These are phyloP conservation scores for Gymnoscopelus braueri DNA, from an alignment of 2,797 vertebrate genomes.

Conservation along the genomic window DNA sequence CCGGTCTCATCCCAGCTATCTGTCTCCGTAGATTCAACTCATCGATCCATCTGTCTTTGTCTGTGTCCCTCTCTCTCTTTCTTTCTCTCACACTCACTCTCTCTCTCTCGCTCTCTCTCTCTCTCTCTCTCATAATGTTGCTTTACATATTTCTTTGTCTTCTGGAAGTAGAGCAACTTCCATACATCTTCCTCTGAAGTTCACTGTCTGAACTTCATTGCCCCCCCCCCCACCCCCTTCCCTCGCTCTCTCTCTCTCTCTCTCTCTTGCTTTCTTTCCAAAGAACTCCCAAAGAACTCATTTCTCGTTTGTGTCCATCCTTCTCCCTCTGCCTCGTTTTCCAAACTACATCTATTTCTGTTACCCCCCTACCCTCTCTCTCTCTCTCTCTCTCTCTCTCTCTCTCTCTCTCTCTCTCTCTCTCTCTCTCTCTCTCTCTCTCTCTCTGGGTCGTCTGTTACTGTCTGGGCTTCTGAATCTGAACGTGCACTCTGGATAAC, in stretches of 20 bases:
- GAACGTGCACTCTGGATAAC: slow-evolving; percentile 85
- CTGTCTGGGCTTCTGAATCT: slow-evolving; percentile 78
- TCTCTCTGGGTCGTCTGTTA: slow-evolving; percentile 67
- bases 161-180: slow-evolving; percentile 15
- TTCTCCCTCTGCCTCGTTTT: slow-evolving; percentile 25
- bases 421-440: slow-evolving; percentile 14
- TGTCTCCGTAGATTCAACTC: background rate
- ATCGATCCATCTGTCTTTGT: slow-evolving; percentile 18
- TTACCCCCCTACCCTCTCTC: slow-evolving; percentile 9
- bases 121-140: slow-evolving; percentile 17
- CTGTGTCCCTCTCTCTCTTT: slow-evolving; percentile 19
- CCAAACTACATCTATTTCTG: too few species aligned
- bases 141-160: slow-evolving; percentile 28
- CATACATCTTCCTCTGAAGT: slow-evolving; percentile 31
- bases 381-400: slow-evolving; percentile 30
- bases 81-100: background rate
- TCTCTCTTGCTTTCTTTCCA: slow-evolving; percentile 4
- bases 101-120: slow-evolving; percentile 1
- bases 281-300: too few species aligned
- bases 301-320: background rate
- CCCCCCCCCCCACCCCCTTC: slow-evolving; percentile 21
- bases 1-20: slow-evolving; percentile 1
- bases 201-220: slow-evolving; percentile 18
- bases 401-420: slow-evolving; percentile 9
- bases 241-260: slow-evolving; percentile 10